phyloP scores from a whole-genome alignment of 2,888 invertebrate genomes.

The Gymnosoma rotundatum region DNA sequence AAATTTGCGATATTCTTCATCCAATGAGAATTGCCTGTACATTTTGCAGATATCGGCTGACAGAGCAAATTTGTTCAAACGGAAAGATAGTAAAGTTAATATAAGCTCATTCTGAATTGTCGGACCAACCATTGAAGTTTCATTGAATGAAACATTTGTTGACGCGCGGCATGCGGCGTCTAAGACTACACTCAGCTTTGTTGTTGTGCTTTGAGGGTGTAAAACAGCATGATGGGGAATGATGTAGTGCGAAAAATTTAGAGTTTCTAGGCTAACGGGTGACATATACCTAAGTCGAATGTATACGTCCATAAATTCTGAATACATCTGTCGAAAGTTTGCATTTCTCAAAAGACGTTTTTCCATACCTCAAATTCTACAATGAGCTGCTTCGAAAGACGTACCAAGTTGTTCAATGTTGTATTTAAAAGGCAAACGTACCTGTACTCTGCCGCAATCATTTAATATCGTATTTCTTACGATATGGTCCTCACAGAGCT shows the following conservation, averaged over 20 bases:
- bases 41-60: slow-evolving; percentile 35
- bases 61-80: slow-evolving; percentile 19
- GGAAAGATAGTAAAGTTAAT: slow-evolving; percentile 13
- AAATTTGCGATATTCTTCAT: slow-evolving; percentile 35
- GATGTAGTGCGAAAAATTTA: background rate
- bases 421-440: background rate
- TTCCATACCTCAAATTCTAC: slow-evolving; percentile 36
- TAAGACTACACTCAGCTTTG: slow-evolving; percentile 14
- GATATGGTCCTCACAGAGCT: background rate
- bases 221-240: slow-evolving; percentile 13
- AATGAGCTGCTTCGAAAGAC: slow-evolving; percentile 26
- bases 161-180: slow-evolving; percentile 8
- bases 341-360: slow-evolving; percentile 37
- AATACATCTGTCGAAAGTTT: slow-evolving; percentile 33
- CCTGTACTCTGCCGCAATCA: background rate
- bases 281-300: slow-evolving; percentile 3
- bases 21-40: slow-evolving; percentile 55
- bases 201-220: slow-evolving; percentile 5
- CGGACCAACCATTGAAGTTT: slow-evolving; percentile 53
- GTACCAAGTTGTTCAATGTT: background rate
- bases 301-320: slow-evolving; percentile 52
- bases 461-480: background rate
- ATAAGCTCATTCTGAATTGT: slow-evolving; percentile 53
- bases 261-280: background rate
- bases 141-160: slow-evolving; percentile 44